Evolutionary conservation across 2,888 invertebrate species (phyloP).

Genomic region (Polylopha cassiicola): DNA sequence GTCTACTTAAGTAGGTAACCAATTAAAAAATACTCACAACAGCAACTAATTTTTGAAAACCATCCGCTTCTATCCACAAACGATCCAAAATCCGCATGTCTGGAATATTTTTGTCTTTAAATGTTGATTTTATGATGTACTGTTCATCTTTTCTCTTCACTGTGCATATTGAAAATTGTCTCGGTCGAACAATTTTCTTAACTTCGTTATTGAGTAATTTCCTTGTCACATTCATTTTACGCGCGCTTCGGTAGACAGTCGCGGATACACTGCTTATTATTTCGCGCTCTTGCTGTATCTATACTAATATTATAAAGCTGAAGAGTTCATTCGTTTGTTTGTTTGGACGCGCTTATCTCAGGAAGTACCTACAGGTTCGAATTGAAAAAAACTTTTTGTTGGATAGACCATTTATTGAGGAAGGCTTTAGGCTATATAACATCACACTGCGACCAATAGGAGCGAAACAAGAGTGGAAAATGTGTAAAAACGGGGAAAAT

Average conservation of each 20-base stretch:
- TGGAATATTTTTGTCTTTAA: slow-evolving; percentile 52
- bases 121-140: slow-evolving; percentile 51
- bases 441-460: no score
- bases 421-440: no score
- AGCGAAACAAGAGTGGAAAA: no score
- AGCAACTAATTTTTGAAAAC: slow-evolving; percentile 54
- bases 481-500: no score
- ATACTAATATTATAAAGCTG: no score
- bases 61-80: slow-evolving; percentile 47
- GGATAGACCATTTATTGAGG: no score
- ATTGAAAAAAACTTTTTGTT: no score
- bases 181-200: slow-evolving; percentile 53
- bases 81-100: slow-evolving; percentile 53
- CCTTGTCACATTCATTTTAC: slow-evolving; percentile 47
- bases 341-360: no score
- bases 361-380: no score
- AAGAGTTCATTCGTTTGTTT: no score
- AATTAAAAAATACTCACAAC: slow-evolving; percentile 47
- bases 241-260: slow-evolving; percentile 38
- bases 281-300: no score
- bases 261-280: slow-evolving; percentile 35
- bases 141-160: slow-evolving; percentile 42
- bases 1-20: neutral
- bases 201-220: no score
- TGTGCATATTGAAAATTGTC: slow-evolving; percentile 47